These are phyloP conservation scores for Calameuta idolon DNA, from an alignment of 2,888 invertebrate genomes.

Conservation along the genomic window DNA sequence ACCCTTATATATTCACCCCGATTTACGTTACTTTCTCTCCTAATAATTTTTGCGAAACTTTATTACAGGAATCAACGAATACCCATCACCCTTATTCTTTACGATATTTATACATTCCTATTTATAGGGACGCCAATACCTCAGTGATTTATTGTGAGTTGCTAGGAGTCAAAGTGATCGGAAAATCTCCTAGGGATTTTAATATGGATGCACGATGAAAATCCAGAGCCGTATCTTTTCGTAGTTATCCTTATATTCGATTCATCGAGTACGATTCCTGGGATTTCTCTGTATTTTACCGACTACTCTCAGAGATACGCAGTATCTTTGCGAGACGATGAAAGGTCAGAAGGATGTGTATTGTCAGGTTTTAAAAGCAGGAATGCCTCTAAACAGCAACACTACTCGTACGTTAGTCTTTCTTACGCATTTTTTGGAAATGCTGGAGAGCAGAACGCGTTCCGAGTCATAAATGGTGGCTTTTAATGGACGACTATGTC, in stretches of 20 bases:
- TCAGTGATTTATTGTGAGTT: not conserved
- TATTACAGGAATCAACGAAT: not conserved
- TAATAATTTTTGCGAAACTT: not conserved
- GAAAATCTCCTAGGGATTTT: not conserved
- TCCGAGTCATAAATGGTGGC: not conserved
- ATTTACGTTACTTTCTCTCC: not conserved
- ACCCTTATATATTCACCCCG: not conserved
- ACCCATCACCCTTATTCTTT: not conserved
- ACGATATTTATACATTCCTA: not conserved
- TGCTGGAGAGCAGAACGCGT: too few species aligned
- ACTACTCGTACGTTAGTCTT: not conserved
- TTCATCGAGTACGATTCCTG: not conserved
- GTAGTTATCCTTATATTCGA: not conserved
- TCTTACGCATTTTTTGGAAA: not conserved
- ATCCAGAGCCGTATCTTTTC: not conserved
- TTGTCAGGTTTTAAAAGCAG: not conserved
- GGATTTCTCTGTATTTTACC: not conserved
- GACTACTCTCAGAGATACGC: not conserved
- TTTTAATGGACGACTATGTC: constrained; percentile 21
- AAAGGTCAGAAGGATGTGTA: not conserved
- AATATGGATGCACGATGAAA: not conserved
- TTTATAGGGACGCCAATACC: not conserved
- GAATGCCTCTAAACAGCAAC: not conserved
- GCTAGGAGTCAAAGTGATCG: not conserved
- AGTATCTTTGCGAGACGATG: not conserved